Percentiles rank a stretch among this genome's conserved stretches.
phyloP scores from a whole-genome alignment of 2,888 invertebrate species.

The Pelosia muscerda region DNA sequence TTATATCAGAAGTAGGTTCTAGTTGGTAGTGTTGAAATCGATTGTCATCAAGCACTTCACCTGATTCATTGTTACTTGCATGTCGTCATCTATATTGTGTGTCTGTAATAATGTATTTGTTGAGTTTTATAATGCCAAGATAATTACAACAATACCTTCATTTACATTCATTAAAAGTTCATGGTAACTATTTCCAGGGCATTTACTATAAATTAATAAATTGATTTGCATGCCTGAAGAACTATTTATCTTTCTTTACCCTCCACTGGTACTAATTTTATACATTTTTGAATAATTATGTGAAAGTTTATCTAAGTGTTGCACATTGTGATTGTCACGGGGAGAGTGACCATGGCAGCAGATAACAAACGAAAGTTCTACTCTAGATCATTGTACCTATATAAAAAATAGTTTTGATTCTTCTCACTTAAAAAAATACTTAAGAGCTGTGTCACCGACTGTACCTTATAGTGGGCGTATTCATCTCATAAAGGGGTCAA shows the following conservation, averaged over 20 bases:
- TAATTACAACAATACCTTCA: background rate
- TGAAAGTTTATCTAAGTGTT: background rate
- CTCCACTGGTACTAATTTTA: background rate
- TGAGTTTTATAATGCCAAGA: background rate
- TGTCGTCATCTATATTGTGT: too few species aligned
- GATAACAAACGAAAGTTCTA: background rate
- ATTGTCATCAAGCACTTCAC: too few species aligned
- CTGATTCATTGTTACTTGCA: too few species aligned
- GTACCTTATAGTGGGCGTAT: conserved; percentile 82
- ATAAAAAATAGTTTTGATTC: background rate
- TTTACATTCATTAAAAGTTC: background rate
- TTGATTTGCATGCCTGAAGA: background rate
- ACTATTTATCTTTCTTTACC: background rate
- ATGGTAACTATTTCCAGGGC: too few species aligned
- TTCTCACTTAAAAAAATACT: background rate
- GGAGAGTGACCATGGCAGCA: background rate
- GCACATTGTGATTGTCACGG: background rate
- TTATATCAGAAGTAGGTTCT: too few species aligned
- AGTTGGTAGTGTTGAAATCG: background rate
- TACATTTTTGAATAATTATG: background rate
- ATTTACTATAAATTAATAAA: too few species aligned
- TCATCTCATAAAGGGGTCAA: conserved; percentile 86
- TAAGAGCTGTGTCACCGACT: conserved; percentile 45
- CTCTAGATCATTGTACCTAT: background rate
- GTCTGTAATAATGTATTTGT: background rate